A percentile compares a stretch with the other conserved stretches of the same genome.
phyloP scores from a whole-genome alignment of 1,140 invertebrate species.

The Drosophila simulans region DNA sequence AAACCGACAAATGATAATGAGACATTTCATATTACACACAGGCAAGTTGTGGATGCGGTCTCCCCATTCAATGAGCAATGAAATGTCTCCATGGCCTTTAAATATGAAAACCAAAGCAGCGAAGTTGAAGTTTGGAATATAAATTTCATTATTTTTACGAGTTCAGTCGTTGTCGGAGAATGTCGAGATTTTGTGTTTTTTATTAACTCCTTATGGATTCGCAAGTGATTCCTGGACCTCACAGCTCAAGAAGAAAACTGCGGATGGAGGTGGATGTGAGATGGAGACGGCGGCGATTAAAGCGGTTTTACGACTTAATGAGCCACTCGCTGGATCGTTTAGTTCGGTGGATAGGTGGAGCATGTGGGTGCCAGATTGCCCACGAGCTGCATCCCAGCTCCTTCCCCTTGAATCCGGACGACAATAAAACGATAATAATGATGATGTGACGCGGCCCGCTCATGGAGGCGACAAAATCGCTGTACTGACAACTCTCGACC shows the following conservation, averaged over 20 bases:
- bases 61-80: constrained; percentile 50
- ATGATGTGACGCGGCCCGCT: constrained; percentile 52
- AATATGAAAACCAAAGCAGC: constrained; percentile 60
- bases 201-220: constrained; percentile 82
- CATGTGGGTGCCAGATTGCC: constrained; percentile 79
- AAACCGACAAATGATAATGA: constrained; percentile 77
- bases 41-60: constrained; percentile 31
- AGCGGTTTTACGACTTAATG: constrained; percentile 81
- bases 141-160: constrained; percentile 76
- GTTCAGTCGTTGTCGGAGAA: constrained; percentile 51
- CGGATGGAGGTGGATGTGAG: not conserved
- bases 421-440: constrained; percentile 75
- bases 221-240: constrained; percentile 49
- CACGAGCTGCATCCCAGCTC: constrained; percentile 44
- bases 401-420: constrained; percentile 36
- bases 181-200: constrained; percentile 77
- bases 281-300: constrained; percentile 64
- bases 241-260: constrained; percentile 10
- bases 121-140: constrained; percentile 63
- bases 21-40: constrained; percentile 63
- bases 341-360: constrained; percentile 27
- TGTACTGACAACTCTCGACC: constrained; percentile 51
- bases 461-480: constrained; percentile 74
- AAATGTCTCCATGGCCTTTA: constrained; percentile 54
- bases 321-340: constrained; percentile 72